Conservation (phyloP, 2,797 vertebrate species). For the Emydoidea blandingii region DNA sequence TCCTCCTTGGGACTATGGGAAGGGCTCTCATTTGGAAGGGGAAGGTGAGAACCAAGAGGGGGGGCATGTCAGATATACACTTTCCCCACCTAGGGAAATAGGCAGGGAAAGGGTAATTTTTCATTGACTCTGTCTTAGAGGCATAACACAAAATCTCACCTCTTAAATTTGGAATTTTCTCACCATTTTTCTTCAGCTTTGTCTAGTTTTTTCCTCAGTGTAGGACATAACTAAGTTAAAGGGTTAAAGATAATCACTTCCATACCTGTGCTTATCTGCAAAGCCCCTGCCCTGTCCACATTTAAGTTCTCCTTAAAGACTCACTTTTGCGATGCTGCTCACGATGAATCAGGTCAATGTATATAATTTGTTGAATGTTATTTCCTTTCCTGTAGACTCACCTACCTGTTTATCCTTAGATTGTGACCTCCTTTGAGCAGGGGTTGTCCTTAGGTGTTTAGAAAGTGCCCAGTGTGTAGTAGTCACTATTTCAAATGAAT, state of each 20-base stretch:
- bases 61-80: neutral
- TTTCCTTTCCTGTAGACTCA: neutral
- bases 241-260: neutral
- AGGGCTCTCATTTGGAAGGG: neutral
- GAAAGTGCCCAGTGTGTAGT: neutral
- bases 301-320: neutral
- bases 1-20: too few species aligned
- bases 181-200: neutral
- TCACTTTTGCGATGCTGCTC: neutral
- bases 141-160: neutral
- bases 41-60: neutral
- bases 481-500: neutral
- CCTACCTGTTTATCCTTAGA: neutral
- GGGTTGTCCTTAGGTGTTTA: neutral
- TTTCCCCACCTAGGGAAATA: neutral
- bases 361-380: neutral
- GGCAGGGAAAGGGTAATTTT: neutral
- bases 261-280: neutral
- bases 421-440: neutral
- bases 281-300: neutral
- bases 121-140: neutral
- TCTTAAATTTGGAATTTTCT: neutral
- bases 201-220: neutral
- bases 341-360: neutral
- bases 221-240: neutral